Base-by-base conservation (phyloP, 2,888 invertebrate species). In the Conus canariensis region DNA sequence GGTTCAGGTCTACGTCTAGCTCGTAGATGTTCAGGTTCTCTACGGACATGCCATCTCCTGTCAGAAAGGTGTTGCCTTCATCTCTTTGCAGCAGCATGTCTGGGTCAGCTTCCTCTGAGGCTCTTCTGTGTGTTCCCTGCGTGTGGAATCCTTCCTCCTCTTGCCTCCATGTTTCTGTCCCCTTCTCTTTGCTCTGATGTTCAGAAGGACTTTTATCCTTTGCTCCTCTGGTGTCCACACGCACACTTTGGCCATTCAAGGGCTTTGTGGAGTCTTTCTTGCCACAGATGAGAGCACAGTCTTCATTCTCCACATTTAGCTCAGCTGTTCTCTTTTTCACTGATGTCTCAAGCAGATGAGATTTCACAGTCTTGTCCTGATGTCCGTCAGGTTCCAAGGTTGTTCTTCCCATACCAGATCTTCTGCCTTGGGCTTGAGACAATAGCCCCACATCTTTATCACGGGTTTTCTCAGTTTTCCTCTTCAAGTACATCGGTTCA, bases 51-150 rank as follows among this genome's bases (percentile, higher is more conserved):
- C 89, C 89, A 59, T 85, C 89, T 16, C 89, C 89, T 25, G 89
- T 89, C 14, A 89, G 60, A n/a, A 89, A 89, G 6, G 89, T 89
- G 85, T 30, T 89, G 85, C 89, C 85, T 85, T 89, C 74, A n/a
- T 87, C 87, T 67, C 45, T 86, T 5, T n/a, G 14, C 6, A 85
- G n/a, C n/a, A 10, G 7, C 22, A 56, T 22, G 9, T 56, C 85
- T 25, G 22, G 59, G 59, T 16, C 85, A 14, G 60, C 14, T 25
- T 60, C 56, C 14, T 60, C 60, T 85, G 85, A 12, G 12, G 59
- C 22, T 85, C 60, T 60, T 85, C 59, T 19, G 83, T 5, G 22
- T 30, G 56, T 80, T 30, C 16, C 74, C 74, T 22, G 6, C 67
- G 9, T 22, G 67, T 45, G 45, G 3, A 45, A 45, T n/a, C n/a